Evolutionary conservation across 1,140 invertebrate genomes (phyloP), one percentile per base, ranked within the genome.

Genomic region (Palaemon carinicauda): DNA sequence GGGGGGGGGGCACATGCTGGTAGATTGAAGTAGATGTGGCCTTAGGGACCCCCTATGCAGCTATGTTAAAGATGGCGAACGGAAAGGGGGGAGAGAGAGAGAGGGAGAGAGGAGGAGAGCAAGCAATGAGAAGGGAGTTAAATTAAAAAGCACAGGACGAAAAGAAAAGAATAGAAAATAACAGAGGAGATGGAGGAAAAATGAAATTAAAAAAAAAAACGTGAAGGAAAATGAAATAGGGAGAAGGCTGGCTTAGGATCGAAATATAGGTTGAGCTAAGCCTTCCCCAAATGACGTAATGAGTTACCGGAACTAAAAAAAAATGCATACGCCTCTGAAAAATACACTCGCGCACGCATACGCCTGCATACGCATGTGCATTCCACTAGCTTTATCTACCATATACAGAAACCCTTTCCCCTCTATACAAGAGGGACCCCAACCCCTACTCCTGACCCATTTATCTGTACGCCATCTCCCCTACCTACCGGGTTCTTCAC

Each of bases 171-270:
- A 60, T 14, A n/a, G 33, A 33, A 69, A 21, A 80, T 27, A 56
- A 31, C 41, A 33, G 33, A n/a, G 80, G 69, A 60, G 71, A 60
- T 69, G 60, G 69, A 56, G 69, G 54, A 81, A 60, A 81, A 60
- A 81, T 54, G n/a, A n/a, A n/a, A n/a, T n/a, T n/a, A n/a, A 52
- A 50, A 53, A 19, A 78, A 50, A 53, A 27, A 53, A 50, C 24
- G 51, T 27, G 51, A 78, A 27, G 52, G 75, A 53, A 27, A 78
- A 51, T 53, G 52, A 54, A 51, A 53, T 50, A 54, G 77, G 53
- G 77, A 79, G 56, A 27, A 51, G 24, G 77, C 52, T 14, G 52
- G n/a, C 19, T 33, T 52, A 52, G 52, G 75, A 52, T 29, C n/a
- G 41, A 79, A 50, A 54, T n/a, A n/a, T n/a, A n/a, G n/a, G 52